These are phyloP conservation scores for Babyrousa celebensis DNA, from an alignment of 2,797 vertebrate genomes.

Conservation along the genomic window DNA sequence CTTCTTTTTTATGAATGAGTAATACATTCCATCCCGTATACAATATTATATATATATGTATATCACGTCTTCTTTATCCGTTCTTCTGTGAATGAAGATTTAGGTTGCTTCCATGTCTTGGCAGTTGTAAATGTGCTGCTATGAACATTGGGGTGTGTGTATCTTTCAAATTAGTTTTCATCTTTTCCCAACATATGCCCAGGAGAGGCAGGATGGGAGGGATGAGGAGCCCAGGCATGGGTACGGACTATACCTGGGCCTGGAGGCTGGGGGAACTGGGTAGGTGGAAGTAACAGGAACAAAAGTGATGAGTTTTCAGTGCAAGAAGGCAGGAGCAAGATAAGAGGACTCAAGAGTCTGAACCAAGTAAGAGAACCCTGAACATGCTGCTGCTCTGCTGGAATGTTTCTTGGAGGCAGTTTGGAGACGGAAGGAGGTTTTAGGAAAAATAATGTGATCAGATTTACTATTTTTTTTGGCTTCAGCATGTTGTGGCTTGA, in stretches of 20 bases:
- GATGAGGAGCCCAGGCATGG: background rate
- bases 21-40: no score
- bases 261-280: background rate
- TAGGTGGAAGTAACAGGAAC: no score
- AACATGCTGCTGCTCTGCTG: rapidly evolving
- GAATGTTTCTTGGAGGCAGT: background rate
- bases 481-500: no score
- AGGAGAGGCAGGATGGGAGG: background rate
- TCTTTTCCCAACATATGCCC: no score
- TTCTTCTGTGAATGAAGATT: no score
- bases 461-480: background rate
- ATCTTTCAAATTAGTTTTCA: no score
- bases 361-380: background rate
- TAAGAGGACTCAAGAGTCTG: rapidly evolving
- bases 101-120: no score
- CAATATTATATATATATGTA: no score
- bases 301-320: background rate
- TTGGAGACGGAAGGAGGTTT: background rate
- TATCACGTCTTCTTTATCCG: no score
- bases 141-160: no score
- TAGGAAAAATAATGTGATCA: background rate
- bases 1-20: no score
- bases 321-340: background rate
- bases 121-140: no score
- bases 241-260: rapidly evolving